phyloP scores from a whole-genome alignment of 2,113 vertebrate species.

The Chlorodrepanis virens region DNA sequence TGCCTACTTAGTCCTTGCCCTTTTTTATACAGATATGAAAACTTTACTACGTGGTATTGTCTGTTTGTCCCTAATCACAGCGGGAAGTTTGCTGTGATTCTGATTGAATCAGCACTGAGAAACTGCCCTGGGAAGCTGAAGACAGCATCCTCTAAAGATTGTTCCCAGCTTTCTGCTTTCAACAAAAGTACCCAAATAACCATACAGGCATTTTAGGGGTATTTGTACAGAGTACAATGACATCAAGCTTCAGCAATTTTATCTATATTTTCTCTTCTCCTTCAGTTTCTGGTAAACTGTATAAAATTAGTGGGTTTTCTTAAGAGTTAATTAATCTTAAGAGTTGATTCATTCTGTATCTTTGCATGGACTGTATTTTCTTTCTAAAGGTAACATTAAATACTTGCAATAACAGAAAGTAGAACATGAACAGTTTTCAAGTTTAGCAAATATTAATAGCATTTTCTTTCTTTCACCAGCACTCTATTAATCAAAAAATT shows the following conservation, averaged over 20 bases:
- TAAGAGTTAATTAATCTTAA: not conserved
- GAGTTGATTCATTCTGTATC: not conserved
- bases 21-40: not conserved
- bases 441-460: not conserved
- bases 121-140: not conserved
- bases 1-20: not conserved
- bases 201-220: fast-evolving
- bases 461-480: not conserved
- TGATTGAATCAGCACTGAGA: not conserved
- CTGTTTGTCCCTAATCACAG: not conserved
- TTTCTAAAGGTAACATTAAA: not conserved
- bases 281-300: not conserved
- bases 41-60: not conserved
- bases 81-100: not conserved
- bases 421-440: not conserved
- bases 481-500: not conserved
- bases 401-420: not conserved
- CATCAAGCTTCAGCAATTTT: not conserved
- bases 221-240: not conserved
- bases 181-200: not conserved
- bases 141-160: not conserved
- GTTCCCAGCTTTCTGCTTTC: not conserved
- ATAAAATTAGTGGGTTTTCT: not conserved
- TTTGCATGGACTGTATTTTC: not conserved
- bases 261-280: not conserved